These are phyloP conservation scores for Caenorhabditis afra DNA, from an alignment of 2,888 invertebrate species.

Conservation along the genomic window DNA sequence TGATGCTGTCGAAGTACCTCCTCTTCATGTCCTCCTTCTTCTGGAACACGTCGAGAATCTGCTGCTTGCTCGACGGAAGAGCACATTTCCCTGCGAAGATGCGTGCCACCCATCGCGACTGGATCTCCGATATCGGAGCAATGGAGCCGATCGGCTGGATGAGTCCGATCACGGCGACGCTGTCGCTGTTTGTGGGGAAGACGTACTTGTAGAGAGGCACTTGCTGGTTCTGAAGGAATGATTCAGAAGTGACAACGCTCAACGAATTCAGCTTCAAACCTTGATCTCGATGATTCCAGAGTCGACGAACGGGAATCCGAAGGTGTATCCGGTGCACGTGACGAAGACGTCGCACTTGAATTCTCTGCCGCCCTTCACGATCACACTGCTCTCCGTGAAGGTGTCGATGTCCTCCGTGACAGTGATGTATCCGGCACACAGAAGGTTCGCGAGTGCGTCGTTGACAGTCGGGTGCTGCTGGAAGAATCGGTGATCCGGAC, in stretches of 20 bases:
- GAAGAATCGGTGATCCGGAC: conserved; percentile 79
- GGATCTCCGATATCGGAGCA: conserved; percentile 82
- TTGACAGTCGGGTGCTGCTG: conserved; percentile 81
- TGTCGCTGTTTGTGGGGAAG: conserved; percentile 80
- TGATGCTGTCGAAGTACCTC: conserved; percentile 75
- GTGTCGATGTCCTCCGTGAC: conserved; percentile 96
- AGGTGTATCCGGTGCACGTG: conserved; percentile 80
- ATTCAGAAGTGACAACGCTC: neutral
- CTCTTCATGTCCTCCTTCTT: conserved; percentile 73
- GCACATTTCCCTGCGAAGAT: conserved; percentile 68
- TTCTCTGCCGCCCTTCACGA: conserved; percentile 83
- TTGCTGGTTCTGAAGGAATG: conserved; percentile 77
- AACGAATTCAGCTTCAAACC: conserved; percentile 56
- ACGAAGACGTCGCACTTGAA: conserved; percentile 80
- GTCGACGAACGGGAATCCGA: conserved; percentile 82
- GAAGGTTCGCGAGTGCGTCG: conserved; percentile 81
- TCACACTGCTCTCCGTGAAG: conserved; percentile 96
- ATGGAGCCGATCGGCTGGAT: conserved; percentile 82
- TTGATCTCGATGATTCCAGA: conserved; percentile 72
- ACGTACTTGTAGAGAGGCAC: conserved; percentile 81
- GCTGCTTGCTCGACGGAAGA: conserved; percentile 64
- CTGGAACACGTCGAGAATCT: conserved; percentile 68
- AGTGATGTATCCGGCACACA: conserved; percentile 80
- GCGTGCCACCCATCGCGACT: conserved; percentile 77
- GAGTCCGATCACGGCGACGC: conserved; percentile 81